phyloP scores from a whole-genome alignment of 2,113 vertebrate genomes.

The Oryzias melastigma region DNA sequence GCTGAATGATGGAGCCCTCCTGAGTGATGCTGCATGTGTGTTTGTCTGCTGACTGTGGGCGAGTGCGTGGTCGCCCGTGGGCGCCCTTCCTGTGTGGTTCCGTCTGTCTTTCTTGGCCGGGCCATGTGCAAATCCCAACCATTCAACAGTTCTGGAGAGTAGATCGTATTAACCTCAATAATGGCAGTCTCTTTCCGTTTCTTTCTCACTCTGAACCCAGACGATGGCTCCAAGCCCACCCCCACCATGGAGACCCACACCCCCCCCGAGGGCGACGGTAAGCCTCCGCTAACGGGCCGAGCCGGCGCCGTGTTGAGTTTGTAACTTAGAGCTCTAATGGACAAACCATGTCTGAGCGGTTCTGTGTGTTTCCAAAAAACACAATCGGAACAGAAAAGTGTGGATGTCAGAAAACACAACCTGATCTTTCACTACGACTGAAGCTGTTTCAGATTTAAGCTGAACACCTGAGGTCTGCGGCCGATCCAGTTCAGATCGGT shows the following conservation, averaged over 20 bases:
- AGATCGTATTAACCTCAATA: slow-evolving; percentile 99
- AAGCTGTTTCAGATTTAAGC: too few species aligned
- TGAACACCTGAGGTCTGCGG: too few species aligned
- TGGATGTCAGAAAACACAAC: too few species aligned
- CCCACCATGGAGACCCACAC: slow-evolving; percentile 93
- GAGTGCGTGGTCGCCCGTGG: slow-evolving; percentile 34
- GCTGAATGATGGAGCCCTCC: too few species aligned
- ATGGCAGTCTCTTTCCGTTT: slow-evolving; percentile 99
- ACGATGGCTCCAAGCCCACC: slow-evolving; percentile 94
- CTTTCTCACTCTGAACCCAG: slow-evolving; percentile 99
- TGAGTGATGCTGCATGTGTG: background rate
- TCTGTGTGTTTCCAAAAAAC: too few species aligned
- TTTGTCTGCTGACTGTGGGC: background rate
- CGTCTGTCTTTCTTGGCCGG: slow-evolving; percentile 78
- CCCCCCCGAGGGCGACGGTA: slow-evolving; percentile 91
- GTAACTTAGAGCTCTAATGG: background rate
- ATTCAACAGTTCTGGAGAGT: slow-evolving; percentile 99
- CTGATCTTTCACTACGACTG: too few species aligned
- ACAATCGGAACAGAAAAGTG: too few species aligned
- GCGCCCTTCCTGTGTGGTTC: slow-evolving; percentile 32
- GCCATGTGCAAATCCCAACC: slow-evolving; percentile 97
- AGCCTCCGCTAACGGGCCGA: slow-evolving; percentile 22
- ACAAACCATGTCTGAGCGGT: background rate
- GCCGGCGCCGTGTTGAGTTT: background rate
- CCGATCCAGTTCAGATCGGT: too few species aligned